These are phyloP conservation scores for Glaucomys volans DNA, from an alignment of 2,113 vertebrate species.

Conservation along the genomic window DNA sequence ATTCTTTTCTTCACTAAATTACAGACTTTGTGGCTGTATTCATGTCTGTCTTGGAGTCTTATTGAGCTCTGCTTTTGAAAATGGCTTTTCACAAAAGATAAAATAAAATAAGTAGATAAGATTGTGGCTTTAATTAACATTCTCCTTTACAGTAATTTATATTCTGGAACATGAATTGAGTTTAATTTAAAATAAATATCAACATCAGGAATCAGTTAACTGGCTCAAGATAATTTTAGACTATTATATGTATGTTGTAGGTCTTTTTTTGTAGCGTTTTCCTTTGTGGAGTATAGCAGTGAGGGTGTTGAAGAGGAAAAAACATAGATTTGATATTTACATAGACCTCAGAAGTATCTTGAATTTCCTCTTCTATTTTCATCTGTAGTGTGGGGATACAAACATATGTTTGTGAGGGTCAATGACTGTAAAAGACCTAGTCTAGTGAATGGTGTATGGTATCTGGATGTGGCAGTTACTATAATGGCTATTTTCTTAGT, in stretches of 20 bases:
- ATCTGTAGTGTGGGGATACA: neutral
- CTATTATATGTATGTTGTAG: neutral
- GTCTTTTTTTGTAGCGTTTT: neutral
- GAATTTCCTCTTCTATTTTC: neutral
- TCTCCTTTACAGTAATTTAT: conserved; percentile 3
- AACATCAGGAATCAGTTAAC: conserved; percentile 8
- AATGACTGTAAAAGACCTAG: neutral
- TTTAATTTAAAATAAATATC: conserved; percentile 54
- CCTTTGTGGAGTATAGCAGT: neutral
- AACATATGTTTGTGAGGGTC: neutral
- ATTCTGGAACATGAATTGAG: neutral
- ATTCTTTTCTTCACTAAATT: neutral
- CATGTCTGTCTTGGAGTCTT: neutral
- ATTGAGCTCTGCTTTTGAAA: neutral
- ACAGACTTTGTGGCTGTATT: neutral
- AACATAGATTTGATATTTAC: neutral
- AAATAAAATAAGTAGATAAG: conserved; percentile 51
- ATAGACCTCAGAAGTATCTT: neutral
- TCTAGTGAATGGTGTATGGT: neutral
- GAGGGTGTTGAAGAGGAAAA: neutral
- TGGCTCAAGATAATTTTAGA: neutral
- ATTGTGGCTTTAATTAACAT: conserved; percentile 16
- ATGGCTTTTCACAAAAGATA: neutral
- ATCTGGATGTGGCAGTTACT: neutral
- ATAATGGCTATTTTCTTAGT: neutral